A percentile compares a stretch with the other conserved stretches of the same genome.
Evolutionary conservation across 2,113 vertebrate species (phyloP).

Genomic region (Alethe castanea): DNA sequence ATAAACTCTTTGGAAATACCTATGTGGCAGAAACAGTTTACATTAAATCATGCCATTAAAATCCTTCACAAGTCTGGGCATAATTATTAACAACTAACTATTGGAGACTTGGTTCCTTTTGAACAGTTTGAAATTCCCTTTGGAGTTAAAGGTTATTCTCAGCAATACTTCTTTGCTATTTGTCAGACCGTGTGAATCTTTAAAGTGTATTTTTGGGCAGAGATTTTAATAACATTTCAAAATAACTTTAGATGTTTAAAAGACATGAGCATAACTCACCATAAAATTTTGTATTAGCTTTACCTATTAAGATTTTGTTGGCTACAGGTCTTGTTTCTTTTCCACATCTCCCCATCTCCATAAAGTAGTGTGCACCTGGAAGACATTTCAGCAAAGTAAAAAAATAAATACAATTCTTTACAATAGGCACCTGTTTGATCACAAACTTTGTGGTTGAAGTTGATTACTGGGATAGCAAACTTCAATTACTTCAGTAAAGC

Average conservation of each 20-base stretch:
- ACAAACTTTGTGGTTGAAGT: background rate
- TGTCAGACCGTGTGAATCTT: background rate
- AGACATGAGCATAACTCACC: background rate
- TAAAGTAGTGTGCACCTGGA: background rate
- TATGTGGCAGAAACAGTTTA: background rate
- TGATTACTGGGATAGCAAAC: background rate
- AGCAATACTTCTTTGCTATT: background rate
- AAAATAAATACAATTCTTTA: background rate
- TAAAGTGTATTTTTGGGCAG: background rate
- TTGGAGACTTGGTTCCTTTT: constrained; percentile 26
- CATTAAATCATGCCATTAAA: background rate
- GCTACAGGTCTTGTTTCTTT: background rate
- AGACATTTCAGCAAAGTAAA: background rate
- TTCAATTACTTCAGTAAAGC: background rate
- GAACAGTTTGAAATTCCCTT: background rate
- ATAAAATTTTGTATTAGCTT: background rate
- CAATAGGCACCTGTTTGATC: background rate
- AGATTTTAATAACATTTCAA: constrained; percentile 16
- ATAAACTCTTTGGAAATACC: constrained; percentile 17
- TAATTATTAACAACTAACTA: constrained; percentile 52
- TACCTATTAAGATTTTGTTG: background rate
- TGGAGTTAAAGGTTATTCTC: constrained; percentile 19
- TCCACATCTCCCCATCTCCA: background rate
- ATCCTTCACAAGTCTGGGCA: background rate
- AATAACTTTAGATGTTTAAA: constrained; percentile 31